Conservation (phyloP, 2,113 vertebrate genomes). For the Solea solea region DNA sequence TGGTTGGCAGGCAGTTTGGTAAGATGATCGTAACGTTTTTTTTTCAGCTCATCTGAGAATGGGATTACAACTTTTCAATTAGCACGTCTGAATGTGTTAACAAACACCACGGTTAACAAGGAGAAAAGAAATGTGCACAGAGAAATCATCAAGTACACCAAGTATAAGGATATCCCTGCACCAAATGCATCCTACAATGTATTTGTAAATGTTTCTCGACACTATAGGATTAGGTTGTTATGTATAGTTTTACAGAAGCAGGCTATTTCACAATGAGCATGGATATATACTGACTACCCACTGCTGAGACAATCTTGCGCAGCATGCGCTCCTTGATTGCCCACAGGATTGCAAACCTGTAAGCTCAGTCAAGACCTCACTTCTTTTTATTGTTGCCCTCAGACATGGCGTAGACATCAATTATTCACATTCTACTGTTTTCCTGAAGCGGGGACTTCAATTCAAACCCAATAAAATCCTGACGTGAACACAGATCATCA, state of each 20-base stretch:
- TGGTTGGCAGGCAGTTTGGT: background rate
- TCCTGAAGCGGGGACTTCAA: conserved; percentile 42
- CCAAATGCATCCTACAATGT: background rate
- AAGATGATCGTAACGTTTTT: background rate
- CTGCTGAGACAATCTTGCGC: background rate
- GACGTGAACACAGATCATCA: conserved; percentile 28
- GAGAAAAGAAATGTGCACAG: background rate
- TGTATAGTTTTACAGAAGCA: conserved; percentile 7
- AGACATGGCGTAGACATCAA: conserved; percentile 43
- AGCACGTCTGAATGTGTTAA: background rate
- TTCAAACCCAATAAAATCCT: conserved; percentile 38
- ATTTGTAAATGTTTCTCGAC: background rate
- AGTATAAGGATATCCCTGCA: too few relatives aligned
- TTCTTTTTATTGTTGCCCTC: conserved; percentile 28
- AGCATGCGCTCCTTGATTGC: conserved; percentile 8
- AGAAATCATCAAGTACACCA: background rate
- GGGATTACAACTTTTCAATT: conserved; percentile 6
- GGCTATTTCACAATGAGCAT: background rate
- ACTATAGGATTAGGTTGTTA: background rate
- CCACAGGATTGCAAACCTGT: conserved; percentile 37
- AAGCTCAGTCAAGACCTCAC: conserved; percentile 23
- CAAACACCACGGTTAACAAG: background rate
- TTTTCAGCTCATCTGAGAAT: background rate
- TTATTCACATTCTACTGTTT: conserved; percentile 47
- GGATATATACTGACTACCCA: conserved; percentile 12